A percentile compares a stretch with the other conserved stretches of the same genome.
phyloP scores from a whole-genome alignment of 53 echinoderm and acorn worm species.

The Paracentrotus lividus region DNA sequence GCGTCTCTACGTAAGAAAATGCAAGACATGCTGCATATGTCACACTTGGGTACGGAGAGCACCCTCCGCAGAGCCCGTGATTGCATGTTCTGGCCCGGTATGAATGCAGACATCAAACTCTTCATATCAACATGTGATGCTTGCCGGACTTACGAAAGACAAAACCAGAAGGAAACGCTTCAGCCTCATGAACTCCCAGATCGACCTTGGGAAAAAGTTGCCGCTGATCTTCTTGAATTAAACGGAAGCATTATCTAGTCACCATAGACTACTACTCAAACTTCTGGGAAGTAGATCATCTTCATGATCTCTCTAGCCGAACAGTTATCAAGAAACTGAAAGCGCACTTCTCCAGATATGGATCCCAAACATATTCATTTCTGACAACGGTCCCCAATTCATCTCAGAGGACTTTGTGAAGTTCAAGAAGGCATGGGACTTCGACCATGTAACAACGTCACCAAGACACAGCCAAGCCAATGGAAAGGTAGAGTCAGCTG shows the following conservation, averaged over 20 bases:
- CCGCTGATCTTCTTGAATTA: neutral
- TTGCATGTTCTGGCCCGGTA: conserved; percentile 72
- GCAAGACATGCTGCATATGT: conserved; percentile 47
- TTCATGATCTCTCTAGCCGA: neutral
- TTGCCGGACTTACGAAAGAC: conserved; percentile 60
- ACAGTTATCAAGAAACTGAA: conserved; percentile 23
- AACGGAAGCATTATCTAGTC: neutral
- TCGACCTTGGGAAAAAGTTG: conserved; percentile 67
- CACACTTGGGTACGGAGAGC: conserved; percentile 57
- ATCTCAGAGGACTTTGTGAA: conserved; percentile 55
- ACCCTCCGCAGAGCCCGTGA: conserved; percentile 62
- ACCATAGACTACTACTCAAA: conserved; percentile 19
- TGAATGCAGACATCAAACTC: conserved; percentile 33
- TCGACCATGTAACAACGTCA: conserved; percentile 57
- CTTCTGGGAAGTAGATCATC: neutral
- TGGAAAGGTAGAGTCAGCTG: conserved; percentile 65
- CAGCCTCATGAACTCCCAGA: conserved; percentile 46
- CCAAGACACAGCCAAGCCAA: conserved; percentile 67
- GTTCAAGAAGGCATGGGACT: conserved; percentile 60
- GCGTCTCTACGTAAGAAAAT: conserved; percentile 34
- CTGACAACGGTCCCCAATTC: conserved; percentile 65
- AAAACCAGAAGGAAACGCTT: conserved; percentile 64
- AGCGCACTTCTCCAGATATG: conserved; percentile 41
- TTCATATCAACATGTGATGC: conserved; percentile 67
- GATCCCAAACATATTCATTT: conserved; percentile 65